These are phyloP conservation scores for Crotalus tigris DNA, from an alignment of 2,113 vertebrate species.

Conservation along the genomic window DNA sequence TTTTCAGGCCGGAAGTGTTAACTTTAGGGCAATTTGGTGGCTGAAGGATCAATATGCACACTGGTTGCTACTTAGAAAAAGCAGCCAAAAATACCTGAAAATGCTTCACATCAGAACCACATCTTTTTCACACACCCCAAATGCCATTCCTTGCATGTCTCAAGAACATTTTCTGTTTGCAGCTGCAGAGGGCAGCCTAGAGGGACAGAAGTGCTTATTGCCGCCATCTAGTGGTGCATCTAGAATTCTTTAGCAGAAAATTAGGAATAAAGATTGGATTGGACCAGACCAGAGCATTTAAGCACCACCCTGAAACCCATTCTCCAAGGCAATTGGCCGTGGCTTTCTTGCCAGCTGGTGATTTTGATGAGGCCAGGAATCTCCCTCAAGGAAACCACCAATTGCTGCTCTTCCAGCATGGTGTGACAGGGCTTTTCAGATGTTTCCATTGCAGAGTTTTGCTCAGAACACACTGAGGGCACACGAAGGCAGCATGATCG, in stretches of 20 bases:
- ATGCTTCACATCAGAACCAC: neutral
- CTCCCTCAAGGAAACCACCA: neutral
- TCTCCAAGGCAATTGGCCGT: neutral
- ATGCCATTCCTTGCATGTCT: neutral
- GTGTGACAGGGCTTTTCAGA: neutral
- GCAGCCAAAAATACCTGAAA: neutral
- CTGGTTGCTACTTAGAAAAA: neutral
- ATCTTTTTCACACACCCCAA: neutral
- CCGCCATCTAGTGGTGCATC: neutral
- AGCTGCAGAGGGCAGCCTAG: neutral
- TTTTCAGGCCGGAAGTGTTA: neutral
- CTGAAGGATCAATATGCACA: neutral
- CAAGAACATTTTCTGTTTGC: neutral
- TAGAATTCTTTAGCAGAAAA: neutral
- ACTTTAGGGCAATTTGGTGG: neutral
- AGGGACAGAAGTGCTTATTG: neutral
- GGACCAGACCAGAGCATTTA: neutral
- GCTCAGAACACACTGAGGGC: neutral
- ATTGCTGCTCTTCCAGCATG: neutral
- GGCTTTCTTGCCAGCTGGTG: neutral
- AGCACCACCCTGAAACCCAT: neutral
- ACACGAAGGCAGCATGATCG: neutral
- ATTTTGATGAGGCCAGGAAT: neutral
- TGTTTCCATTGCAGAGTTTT: neutral
- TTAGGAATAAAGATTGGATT: neutral